Percentiles rank a stretch among this genome's conserved stretches.
phyloP scores from a whole-genome alignment of 2,888 invertebrate species.

The Caenorhabditis angaria region DNA sequence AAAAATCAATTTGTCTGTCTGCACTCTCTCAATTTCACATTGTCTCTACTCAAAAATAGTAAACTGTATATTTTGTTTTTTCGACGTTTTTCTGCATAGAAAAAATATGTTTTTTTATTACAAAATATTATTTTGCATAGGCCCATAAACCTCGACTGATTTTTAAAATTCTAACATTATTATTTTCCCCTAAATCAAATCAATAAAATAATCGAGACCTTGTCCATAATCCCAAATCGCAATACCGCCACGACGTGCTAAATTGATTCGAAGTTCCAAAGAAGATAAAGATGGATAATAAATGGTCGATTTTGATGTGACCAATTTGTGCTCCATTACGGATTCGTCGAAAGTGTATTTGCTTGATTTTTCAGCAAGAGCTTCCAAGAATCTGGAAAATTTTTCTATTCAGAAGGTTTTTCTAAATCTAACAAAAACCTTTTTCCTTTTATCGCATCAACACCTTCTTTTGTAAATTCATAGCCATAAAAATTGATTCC shows the following conservation, averaged over 20 bases:
- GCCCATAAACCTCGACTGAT: too few relatives aligned
- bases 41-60: too few relatives aligned
- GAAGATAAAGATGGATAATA: constrained; percentile 64
- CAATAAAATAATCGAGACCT: constrained; percentile 53
- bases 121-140: too few relatives aligned
- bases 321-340: constrained; percentile 53
- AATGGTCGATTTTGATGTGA: constrained; percentile 7
- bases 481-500: constrained; percentile 66
- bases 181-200: too few relatives aligned
- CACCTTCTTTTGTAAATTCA: constrained; percentile 31
- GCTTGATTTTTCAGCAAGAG: constrained; percentile 37
- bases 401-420: too few relatives aligned
- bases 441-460: constrained; percentile 54
- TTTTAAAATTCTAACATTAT: too few relatives aligned
- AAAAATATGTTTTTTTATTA: too few relatives aligned
- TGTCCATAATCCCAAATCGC: constrained; percentile 71
- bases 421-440: too few relatives aligned
- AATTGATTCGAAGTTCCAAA: constrained; percentile 57
- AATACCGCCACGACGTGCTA: constrained; percentile 60
- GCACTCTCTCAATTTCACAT: too few relatives aligned
- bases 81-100: too few relatives aligned
- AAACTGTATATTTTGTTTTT: too few relatives aligned
- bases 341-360: constrained; percentile 54
- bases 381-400: constrained; percentile 58
- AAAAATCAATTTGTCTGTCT: too few relatives aligned